A percentile compares a stretch with the other conserved stretches of the same genome.
These are phyloP conservation scores for Sebastes schlegelii DNA, from an alignment of 2,113 vertebrate genomes.

Conservation along the genomic window DNA sequence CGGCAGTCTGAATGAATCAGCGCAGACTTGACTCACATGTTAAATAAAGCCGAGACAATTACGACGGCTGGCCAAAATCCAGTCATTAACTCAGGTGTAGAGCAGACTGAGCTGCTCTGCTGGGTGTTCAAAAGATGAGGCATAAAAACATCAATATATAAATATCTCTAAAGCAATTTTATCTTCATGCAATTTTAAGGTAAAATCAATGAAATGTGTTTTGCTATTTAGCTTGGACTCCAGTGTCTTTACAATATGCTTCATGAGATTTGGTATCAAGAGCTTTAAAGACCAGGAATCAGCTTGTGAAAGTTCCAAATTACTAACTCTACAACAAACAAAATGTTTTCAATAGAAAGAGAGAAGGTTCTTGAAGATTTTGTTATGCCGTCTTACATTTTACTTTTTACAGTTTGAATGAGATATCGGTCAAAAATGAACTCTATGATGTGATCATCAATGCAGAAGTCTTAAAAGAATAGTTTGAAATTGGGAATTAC, in stretches of 20 bases:
- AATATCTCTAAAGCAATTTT: not conserved
- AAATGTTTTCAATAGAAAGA: too few species aligned
- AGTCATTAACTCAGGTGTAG: not conserved
- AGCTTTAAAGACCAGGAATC: too few species aligned
- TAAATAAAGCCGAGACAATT: conserved; percentile 28
- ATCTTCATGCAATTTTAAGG: not conserved
- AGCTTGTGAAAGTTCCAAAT: too few species aligned
- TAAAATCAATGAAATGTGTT: not conserved
- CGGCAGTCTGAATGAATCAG: not conserved
- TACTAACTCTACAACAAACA: too few species aligned
- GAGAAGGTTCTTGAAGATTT: too few species aligned
- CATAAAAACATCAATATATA: not conserved
- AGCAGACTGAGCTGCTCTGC: not conserved
- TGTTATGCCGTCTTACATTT: too few species aligned
- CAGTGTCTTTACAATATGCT: not conserved
- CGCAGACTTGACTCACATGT: not conserved
- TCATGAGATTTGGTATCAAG: too few species aligned
- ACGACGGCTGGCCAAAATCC: not conserved
- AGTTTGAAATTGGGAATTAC: too few species aligned
- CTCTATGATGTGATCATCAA: too few species aligned
- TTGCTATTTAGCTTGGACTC: not conserved
- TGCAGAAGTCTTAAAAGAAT: too few species aligned
- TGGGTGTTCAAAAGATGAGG: not conserved
- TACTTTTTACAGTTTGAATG: too few species aligned
- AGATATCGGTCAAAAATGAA: too few species aligned